Base-by-base conservation (phyloP, 2,113 vertebrate species). In the Fregata magnificens region DNA sequence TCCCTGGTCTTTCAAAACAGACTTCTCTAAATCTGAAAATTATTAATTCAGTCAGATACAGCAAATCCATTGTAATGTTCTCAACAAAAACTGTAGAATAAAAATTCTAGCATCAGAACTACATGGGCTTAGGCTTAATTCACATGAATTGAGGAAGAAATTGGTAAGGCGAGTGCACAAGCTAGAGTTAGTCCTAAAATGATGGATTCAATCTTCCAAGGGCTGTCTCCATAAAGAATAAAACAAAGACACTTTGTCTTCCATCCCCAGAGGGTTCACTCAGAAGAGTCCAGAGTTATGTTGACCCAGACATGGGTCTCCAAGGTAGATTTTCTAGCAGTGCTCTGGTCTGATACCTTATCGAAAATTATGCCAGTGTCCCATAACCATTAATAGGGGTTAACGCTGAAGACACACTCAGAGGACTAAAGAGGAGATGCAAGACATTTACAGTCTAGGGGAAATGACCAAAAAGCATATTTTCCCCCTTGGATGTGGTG, bases 401-500 rank as follows among this genome's bases (percentile, higher is more conserved):
- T 90, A 80, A 80, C 45, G 34, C 44, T 40, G 36, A 58, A 73
- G 58, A 53, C 36, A 65, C 15, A 25, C 7, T 72, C 36, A 56
- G 40, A 72, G 22, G 13, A 29, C 34, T 61, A 40, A 69, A 77
- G 24, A 78, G 42, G 3, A 74, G 32, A 50, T 71, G 15, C 16
- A 70, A 92, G 50, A 10, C 21, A 42, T 66, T 58, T 55, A 13
- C 18, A 81, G 24, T 26, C 53, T 31, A 18, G 28, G 34, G 85
- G 49, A 97, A 97, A 96, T 55, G 86, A 85, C 72, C 47, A 45
- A 93, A 70, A 76, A 58, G 52, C 40, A 25, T 93, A 73, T 96
- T 96, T 88, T 66, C 38, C 53, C 16, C 63, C 21, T 32, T 94
- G 55, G 74, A 90, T 96, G 49, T 70, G 42, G 36, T 55, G 50